Conservation (phyloP, 1,140 invertebrate genomes). For the Parasteatoda tepidariorum region DNA sequence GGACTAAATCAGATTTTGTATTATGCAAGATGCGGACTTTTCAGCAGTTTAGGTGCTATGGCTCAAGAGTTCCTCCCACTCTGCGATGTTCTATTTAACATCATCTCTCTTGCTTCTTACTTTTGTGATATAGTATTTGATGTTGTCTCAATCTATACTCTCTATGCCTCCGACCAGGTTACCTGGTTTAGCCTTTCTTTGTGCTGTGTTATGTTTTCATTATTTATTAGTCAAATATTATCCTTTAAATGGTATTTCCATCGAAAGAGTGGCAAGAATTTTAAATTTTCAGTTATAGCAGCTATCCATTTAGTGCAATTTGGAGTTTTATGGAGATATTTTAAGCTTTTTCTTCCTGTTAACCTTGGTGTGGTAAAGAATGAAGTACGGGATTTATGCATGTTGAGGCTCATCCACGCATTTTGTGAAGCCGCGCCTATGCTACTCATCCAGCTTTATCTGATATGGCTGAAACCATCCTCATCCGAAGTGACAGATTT, state of each 20-base stretch:
- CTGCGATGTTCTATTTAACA: conserved; percentile 90
- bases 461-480: conserved; percentile 71
- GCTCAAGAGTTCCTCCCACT: conserved; percentile 81
- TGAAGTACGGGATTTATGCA: conserved; percentile 82
- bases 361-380: conserved; percentile 84
- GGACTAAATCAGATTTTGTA: too few species aligned
- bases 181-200: conserved; percentile 76
- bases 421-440: conserved; percentile 89
- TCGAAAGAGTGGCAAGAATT: conserved; percentile 37
- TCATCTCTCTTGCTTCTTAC: conserved; percentile 89
- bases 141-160: conserved; percentile 83
- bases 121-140: conserved; percentile 93
- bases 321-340: conserved; percentile 90
- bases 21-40: conserved; percentile 60
- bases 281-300: conserved; percentile 44
- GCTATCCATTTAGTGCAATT: conserved; percentile 80
- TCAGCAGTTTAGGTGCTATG: conserved; percentile 55
- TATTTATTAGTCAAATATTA: conserved; percentile 79
- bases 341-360: conserved; percentile 87
- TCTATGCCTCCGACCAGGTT: conserved; percentile 75
- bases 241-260: conserved; percentile 71
- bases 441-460: conserved; percentile 84
- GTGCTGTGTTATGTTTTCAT: conserved; percentile 76
- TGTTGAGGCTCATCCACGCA: conserved; percentile 85
- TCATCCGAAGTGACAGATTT: conserved; percentile 77